phyloP scores from a whole-genome alignment of 2,888 invertebrate genomes.

The Mythimna lalbum region DNA sequence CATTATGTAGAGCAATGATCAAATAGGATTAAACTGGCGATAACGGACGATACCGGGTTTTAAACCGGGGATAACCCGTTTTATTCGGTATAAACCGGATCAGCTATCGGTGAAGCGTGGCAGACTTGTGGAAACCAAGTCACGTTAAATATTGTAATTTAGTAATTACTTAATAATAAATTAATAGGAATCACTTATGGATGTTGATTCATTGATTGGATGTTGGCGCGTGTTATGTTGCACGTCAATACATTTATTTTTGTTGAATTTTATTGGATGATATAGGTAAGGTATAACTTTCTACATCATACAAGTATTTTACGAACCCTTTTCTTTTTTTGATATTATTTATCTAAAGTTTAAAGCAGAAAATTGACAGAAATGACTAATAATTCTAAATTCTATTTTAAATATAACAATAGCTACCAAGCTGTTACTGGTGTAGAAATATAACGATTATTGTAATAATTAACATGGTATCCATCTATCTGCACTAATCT shows the following conservation, averaged over 20 bases:
- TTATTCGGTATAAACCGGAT: conserved; percentile 35
- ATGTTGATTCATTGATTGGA: conserved; percentile 16
- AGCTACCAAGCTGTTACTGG: too few species aligned
- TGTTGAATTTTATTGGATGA: neutral
- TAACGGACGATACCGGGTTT: conserved; percentile 22
- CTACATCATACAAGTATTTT: too few species aligned
- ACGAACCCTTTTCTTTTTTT: too few species aligned
- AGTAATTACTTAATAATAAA: conserved; percentile 16
- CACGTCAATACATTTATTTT: neutral
- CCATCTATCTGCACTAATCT: too few species aligned
- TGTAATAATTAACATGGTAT: too few species aligned
- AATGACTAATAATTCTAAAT: too few species aligned
- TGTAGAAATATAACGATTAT: too few species aligned
- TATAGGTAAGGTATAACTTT: neutral
- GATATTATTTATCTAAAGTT: too few species aligned
- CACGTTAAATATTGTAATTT: conserved; percentile 28
- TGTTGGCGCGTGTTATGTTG: conserved; percentile 17
- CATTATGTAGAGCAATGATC: conserved; percentile 35
- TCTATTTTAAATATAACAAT: too few species aligned
- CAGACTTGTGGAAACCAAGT: conserved; percentile 44
- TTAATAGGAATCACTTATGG: conserved; percentile 10
- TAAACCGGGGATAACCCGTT: conserved; percentile 21
- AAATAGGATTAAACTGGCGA: conserved; percentile 36
- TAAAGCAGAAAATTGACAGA: too few species aligned
- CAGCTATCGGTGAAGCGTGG: conserved; percentile 50